Evolutionary conservation across 2,888 invertebrate genomes (phyloP).

Genomic region (Kryphioiulus occultus): DNA sequence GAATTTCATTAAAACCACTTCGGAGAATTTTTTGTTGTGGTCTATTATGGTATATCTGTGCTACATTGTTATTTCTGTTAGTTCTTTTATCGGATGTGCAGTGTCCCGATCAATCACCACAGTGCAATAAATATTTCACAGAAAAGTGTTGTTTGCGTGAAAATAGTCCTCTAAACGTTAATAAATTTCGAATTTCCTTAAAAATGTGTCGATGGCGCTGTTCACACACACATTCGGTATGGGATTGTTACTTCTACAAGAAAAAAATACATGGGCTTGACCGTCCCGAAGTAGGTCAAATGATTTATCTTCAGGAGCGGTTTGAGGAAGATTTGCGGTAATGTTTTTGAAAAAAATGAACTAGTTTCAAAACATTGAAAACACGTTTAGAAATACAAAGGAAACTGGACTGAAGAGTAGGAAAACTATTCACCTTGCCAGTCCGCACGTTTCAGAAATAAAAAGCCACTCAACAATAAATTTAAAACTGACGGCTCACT

Average conservation of each 20-base stretch:
- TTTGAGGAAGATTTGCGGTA: background rate
- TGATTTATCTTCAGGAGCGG: background rate
- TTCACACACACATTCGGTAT: no score
- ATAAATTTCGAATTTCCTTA: background rate
- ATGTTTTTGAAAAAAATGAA: background rate
- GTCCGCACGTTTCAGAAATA: background rate
- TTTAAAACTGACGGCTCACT: no score
- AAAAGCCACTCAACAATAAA: no score
- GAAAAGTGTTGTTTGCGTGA: background rate
- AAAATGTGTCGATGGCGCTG: no score
- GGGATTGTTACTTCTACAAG: background rate
- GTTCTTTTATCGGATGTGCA: no score
- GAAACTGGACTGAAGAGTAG: background rate
- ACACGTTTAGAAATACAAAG: background rate
- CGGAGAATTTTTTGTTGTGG: no score
- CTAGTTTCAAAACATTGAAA: constrained; percentile 24
- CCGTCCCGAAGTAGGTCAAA: background rate
- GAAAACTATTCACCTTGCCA: constrained; percentile 15
- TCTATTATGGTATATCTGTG: no score
- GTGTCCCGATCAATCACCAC: no score
- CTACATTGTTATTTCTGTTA: no score
- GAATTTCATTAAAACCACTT: no score
- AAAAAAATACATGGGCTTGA: background rate
- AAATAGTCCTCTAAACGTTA: background rate
- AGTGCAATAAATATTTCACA: background rate